Evolutionary conservation across 2,888 invertebrate species (phyloP).

Genomic region (Drosophila differens): DNA sequence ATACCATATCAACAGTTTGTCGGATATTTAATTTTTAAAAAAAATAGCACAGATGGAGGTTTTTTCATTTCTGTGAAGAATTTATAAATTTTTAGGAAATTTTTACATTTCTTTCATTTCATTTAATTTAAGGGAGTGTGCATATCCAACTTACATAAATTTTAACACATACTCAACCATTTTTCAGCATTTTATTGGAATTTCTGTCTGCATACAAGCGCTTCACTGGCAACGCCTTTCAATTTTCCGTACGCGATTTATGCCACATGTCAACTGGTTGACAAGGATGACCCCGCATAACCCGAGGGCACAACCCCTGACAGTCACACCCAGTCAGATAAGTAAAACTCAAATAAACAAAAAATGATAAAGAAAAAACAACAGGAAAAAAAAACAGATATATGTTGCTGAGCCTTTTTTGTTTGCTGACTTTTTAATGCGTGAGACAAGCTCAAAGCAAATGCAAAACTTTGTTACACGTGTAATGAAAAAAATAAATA

Average conservation of each 20-base stretch:
- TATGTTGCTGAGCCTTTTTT: slow-evolving; percentile 16
- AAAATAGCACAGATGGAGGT: background rate
- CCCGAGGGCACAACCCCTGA: slow-evolving; percentile 35
- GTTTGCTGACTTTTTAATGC: slow-evolving; percentile 59
- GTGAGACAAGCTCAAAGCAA: slow-evolving; percentile 70
- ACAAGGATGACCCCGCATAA: slow-evolving; percentile 70
- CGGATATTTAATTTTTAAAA: background rate
- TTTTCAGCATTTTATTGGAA: slow-evolving; percentile 38
- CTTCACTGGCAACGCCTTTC: slow-evolving; percentile 51
- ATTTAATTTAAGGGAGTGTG: slow-evolving; percentile 3
- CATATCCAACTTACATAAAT: background rate
- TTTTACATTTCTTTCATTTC: slow-evolving; percentile 2
- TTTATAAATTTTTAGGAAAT: background rate
- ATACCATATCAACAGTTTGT: background rate
- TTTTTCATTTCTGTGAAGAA: background rate
- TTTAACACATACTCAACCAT: slow-evolving; percentile 31
- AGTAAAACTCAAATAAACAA: slow-evolving; percentile 56
- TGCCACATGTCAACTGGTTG: slow-evolving; percentile 75
- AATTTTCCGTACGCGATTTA: slow-evolving; percentile 71
- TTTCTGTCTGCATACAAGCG: slow-evolving; percentile 28
- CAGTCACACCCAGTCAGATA: slow-evolving; percentile 51
- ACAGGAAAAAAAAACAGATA: slow-evolving; percentile 1
- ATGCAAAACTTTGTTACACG: slow-evolving; percentile 78
- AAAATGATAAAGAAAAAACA: slow-evolving; percentile 24
- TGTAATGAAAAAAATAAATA: slow-evolving; percentile 81